A percentile compares a stretch with the other conserved stretches of the same genome.
Conservation (phyloP, 2,113 vertebrate species). For the Penelope pileata region DNA sequence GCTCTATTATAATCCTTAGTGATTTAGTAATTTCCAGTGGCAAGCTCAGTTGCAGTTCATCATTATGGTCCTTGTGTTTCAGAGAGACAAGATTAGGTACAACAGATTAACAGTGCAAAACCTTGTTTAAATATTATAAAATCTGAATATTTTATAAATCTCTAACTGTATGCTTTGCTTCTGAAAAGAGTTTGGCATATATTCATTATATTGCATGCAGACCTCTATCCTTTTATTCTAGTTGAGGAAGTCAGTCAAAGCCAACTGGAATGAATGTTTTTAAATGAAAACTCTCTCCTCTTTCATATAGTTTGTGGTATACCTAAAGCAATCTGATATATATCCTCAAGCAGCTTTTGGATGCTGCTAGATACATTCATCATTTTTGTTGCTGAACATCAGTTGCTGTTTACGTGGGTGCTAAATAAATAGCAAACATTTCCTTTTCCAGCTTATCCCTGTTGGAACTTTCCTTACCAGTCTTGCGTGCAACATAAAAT, state of each 20-base stretch:
- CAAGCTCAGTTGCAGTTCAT: background rate
- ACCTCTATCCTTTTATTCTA: background rate
- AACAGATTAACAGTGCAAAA: background rate
- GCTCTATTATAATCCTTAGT: background rate
- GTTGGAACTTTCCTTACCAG: background rate
- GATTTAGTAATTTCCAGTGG: background rate
- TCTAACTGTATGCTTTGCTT: background rate
- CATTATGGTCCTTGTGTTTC: background rate
- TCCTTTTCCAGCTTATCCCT: background rate
- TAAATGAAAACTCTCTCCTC: background rate
- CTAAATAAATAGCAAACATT: background rate
- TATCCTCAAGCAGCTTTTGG: background rate
- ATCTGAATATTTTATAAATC: background rate
- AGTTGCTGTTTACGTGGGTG: background rate
- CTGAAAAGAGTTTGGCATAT: background rate
- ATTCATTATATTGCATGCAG: background rate
- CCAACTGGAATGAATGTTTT: background rate
- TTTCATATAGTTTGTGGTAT: background rate
- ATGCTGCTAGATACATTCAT: background rate
- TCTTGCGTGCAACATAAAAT: background rate
- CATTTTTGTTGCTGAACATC: background rate
- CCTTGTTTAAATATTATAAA: background rate
- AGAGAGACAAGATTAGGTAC: background rate
- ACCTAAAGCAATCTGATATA: background rate
- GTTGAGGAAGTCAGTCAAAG: background rate